A percentile compares a stretch with the other conserved stretches of the same genome.
Evolutionary conservation across 2,797 vertebrate species (phyloP).

Genomic region (Anomalospiza imberbis): DNA sequence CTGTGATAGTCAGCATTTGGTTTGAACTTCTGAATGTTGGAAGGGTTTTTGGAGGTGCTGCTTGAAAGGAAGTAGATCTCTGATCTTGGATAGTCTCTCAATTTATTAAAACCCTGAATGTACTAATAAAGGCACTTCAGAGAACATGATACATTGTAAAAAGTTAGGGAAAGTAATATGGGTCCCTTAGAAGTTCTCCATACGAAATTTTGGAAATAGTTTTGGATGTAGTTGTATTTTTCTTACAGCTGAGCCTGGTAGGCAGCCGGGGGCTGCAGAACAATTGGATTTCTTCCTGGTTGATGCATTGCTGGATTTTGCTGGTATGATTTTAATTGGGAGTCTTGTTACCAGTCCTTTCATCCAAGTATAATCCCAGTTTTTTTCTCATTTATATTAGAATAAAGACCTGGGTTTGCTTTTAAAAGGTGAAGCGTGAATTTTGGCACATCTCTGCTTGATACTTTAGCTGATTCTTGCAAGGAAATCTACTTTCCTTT

Average conservation of each 20-base stretch:
- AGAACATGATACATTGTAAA: background rate
- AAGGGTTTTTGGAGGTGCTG: slow-evolving; percentile 8
- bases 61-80: slow-evolving; percentile 39
- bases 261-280: background rate
- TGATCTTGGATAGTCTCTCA: slow-evolving; percentile 20
- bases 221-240: slow-evolving; percentile 8
- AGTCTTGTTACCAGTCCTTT: background rate
- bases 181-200: slow-evolving; percentile 16
- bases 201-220: background rate
- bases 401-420: background rate
- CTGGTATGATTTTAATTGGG: slow-evolving; percentile 38
- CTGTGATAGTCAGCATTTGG: slow-evolving; percentile 40
- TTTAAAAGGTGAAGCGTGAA: background rate
- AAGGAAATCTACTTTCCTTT: background rate
- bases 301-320: background rate
- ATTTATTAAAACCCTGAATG: slow-evolving; percentile 37
- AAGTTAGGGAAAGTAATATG: background rate
- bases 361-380: background rate
- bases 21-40: slow-evolving; percentile 27
- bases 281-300: slow-evolving; percentile 33
- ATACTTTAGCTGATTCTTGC: background rate
- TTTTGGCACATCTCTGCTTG: background rate
- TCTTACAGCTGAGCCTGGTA: background rate
- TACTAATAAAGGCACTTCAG: slow-evolving; percentile 48
- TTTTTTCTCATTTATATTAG: slow-evolving; percentile 19